Evolutionary conservation across 2,888 invertebrate genomes (phyloP), one percentile per base, ranked within the genome.

Genomic region (Drosophila mimica): DNA sequence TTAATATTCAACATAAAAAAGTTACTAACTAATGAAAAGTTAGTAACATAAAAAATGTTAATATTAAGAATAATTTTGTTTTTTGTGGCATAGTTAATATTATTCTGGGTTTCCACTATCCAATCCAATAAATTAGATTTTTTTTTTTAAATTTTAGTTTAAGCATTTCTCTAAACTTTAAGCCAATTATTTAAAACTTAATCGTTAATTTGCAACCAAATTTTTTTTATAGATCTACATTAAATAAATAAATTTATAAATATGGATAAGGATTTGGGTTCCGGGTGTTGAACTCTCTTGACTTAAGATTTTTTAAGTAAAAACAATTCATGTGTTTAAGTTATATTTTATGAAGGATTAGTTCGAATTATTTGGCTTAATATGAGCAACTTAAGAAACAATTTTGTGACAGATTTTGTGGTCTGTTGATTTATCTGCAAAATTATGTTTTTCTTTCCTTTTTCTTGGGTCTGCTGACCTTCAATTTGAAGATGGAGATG

Each of bases 401-500:
- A 28, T 25, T 36, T 28, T 6, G 6, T 28, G 17, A 34, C 38
- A 43, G 33, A 40, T 64, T 65, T 51, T 38, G 4, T 30, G 30
- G 40, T 38, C 15, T 31, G n/a, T 33, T 38, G 63, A 20, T 31
- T 52, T 51, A 51, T 40, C 30, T 66, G 54, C 11, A 13, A 34
- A 3, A 17, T 49, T 17, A 8, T 8, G 52, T 15, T 33, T 20
- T 8, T n/a, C 25, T 25, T 25, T 25, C 25, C 25, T 30, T n/a
- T 34, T 38, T 20, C 13, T 15, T 15, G 60, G 63, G 17, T 36
- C 28, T 48, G 48, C 28, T 62, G 65, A 51, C 65, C 64, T 52
- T 66, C 65, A 36, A 36, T 28, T 30, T 40, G 66, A 30, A 30
- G 51, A 36, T 70, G 9, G 48, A 78, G 60, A 61, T 79, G 9